phyloP scores from a whole-genome alignment of 2,888 invertebrate genomes.

The Bursaphelenchus okinawaensis region DNA sequence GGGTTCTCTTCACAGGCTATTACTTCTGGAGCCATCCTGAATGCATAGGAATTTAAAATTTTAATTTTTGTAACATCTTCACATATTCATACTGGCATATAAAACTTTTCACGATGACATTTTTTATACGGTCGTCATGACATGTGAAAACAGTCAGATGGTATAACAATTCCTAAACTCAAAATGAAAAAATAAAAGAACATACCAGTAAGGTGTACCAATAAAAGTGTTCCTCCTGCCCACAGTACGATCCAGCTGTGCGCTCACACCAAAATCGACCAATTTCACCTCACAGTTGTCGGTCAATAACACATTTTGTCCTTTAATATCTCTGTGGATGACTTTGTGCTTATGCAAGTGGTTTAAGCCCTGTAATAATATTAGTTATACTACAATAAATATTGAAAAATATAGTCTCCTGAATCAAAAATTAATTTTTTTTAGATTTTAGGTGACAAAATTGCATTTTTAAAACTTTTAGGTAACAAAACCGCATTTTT shows the following conservation, averaged over 20 bases:
- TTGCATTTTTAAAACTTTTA: no score
- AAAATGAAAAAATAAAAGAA: conserved; percentile 1
- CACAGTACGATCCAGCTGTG: conserved; percentile 96
- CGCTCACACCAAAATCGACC: conserved; percentile 98
- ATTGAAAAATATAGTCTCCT: neutral
- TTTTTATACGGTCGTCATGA: no score
- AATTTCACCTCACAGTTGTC: conserved; percentile 99
- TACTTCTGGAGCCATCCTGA: conserved; percentile 91
- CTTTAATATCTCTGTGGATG: conserved; percentile 87
- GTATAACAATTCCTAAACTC: neutral
- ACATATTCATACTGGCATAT: no score
- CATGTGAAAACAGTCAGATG: neutral
- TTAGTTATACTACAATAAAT: neutral
- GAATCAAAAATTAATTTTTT: neutral
- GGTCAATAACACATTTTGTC: conserved; percentile 93
- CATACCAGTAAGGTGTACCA: conserved; percentile 67
- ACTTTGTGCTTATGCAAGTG: conserved; percentile 98
- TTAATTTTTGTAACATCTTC: no score
- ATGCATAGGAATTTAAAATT: no score
- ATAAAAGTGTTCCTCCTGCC: conserved; percentile 98
- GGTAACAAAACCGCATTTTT: no score
- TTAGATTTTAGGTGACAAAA: no score
- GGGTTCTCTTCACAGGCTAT: conserved; percentile 99
- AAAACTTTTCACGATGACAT: no score
- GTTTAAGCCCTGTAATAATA: conserved; percentile 69